Conservation (phyloP, 2,888 invertebrate species). For the Agonopterix heracliana region DNA sequence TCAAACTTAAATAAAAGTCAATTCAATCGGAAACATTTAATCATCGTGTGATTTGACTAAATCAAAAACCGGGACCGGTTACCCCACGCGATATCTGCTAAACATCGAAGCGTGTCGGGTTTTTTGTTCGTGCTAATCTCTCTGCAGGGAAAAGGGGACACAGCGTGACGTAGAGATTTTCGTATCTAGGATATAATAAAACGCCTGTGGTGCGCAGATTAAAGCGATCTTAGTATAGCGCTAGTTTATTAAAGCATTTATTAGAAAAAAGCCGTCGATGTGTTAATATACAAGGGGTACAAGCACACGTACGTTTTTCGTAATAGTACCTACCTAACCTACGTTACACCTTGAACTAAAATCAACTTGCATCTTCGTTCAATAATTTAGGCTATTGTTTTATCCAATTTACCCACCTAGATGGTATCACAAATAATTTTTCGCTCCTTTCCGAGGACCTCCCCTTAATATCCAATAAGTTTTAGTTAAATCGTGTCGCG, state of each 20-base stretch:
- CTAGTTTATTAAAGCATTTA: too few relatives aligned
- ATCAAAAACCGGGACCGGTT: slow-evolving; percentile 4
- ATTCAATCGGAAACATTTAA: slow-evolving; percentile 39
- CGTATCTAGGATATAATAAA: slow-evolving; percentile 13
- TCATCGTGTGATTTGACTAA: slow-evolving; percentile 32
- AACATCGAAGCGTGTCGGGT: slow-evolving; percentile 11
- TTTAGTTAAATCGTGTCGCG: slow-evolving; percentile 32
- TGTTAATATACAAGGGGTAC: too few relatives aligned
- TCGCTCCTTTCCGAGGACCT: too few relatives aligned
- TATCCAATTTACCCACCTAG: too few relatives aligned
- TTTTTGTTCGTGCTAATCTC: slow-evolving; percentile 20
- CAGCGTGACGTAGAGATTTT: slow-evolving; percentile 17
- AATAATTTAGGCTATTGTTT: too few relatives aligned
- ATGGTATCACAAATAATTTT: too few relatives aligned
- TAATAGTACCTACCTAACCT: too few relatives aligned
- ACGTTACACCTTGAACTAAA: too few relatives aligned
- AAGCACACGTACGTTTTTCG: too few relatives aligned
- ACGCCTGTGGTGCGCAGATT: slow-evolving; percentile 13
- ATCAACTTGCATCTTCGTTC: too few relatives aligned
- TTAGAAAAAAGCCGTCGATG: too few relatives aligned
- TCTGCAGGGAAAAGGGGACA: slow-evolving; percentile 11
- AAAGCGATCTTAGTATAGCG: slow-evolving; percentile 1
- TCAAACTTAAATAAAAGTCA: slow-evolving; percentile 25
- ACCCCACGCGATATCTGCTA: slow-evolving; percentile 1
- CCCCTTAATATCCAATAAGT: slow-evolving; percentile 13